These are phyloP conservation scores for Morone saxatilis DNA, from an alignment of 2,113 vertebrate species.

Conservation along the genomic window DNA sequence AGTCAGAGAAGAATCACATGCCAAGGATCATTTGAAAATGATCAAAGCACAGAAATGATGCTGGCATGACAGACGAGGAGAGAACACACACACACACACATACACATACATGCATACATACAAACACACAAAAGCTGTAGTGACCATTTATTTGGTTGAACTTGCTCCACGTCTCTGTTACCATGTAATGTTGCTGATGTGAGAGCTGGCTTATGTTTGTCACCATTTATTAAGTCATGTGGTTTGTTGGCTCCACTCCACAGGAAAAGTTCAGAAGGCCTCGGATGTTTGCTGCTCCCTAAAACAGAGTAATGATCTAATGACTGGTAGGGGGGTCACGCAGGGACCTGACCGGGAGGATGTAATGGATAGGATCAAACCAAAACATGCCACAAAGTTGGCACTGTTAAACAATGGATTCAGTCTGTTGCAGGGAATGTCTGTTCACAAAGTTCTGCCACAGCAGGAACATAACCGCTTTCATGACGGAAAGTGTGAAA, in stretches of 20 bases:
- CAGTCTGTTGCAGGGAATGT: constrained; percentile 20
- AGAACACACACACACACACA: not conserved
- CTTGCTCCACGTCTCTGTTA: constrained; percentile 30
- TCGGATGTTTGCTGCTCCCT: constrained; percentile 57
- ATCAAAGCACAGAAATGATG: constrained; percentile 45
- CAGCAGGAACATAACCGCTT: not conserved
- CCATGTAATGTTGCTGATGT: constrained; percentile 25
- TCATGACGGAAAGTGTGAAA: not conserved
- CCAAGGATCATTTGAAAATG: constrained; percentile 43
- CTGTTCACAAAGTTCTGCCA: constrained; percentile 1
- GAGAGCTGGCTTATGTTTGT: constrained; percentile 66
- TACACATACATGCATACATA: constrained; percentile 1
- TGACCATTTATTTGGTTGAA: constrained; percentile 51
- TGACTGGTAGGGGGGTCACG: constrained; percentile 41
- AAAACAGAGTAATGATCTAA: constrained; percentile 58
- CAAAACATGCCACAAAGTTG: constrained; percentile 34
- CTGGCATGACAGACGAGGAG: constrained; percentile 9
- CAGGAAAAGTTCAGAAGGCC: constrained; percentile 52
- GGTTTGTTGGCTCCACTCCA: constrained; percentile 63
- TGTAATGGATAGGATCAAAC: constrained; percentile 62
- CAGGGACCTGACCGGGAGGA: constrained; percentile 29
- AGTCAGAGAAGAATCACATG: constrained; percentile 34
- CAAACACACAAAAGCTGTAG: constrained; percentile 17
- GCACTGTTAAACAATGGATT: constrained; percentile 39
- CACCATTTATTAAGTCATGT: constrained; percentile 71